These are phyloP conservation scores for Halcyon leucocephala DNA, from an alignment of 2,797 vertebrate species.

Conservation along the genomic window DNA sequence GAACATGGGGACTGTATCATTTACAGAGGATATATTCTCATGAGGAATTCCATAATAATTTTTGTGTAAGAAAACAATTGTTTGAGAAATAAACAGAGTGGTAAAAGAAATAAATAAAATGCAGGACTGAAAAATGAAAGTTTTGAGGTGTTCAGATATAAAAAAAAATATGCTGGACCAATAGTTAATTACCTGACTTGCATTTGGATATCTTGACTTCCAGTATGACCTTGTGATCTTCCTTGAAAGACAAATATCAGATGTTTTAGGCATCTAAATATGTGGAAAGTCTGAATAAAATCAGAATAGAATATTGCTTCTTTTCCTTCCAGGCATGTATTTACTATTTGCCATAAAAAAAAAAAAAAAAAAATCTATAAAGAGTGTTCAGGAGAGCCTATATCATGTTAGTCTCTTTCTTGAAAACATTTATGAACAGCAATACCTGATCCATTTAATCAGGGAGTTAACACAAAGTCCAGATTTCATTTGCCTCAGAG, in stretches of 20 bases:
- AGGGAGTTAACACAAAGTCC: background rate
- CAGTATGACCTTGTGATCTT: background rate
- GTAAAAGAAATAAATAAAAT: background rate
- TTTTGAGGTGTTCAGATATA: background rate
- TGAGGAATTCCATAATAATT: background rate
- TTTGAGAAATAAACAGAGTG: background rate
- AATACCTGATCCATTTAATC: background rate
- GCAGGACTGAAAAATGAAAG: background rate
- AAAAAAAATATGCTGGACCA: background rate
- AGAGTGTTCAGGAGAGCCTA: background rate
- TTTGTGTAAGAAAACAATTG: background rate
- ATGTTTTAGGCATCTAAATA: background rate
- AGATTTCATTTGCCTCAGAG: background rate
- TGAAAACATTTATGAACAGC: background rate
- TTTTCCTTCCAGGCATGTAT: background rate
- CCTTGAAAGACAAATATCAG: background rate
- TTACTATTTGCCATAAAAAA: background rate
- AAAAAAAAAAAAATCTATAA: background rate
- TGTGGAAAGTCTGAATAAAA: background rate
- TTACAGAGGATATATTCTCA: background rate
- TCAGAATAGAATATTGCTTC: background rate
- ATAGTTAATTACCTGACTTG: background rate
- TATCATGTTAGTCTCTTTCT: background rate
- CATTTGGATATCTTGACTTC: background rate
- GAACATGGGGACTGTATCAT: background rate